A percentile compares a stretch with the other conserved stretches of the same genome.
phyloP scores from a whole-genome alignment of 2,888 invertebrate genomes.

The Philereme transversata region DNA sequence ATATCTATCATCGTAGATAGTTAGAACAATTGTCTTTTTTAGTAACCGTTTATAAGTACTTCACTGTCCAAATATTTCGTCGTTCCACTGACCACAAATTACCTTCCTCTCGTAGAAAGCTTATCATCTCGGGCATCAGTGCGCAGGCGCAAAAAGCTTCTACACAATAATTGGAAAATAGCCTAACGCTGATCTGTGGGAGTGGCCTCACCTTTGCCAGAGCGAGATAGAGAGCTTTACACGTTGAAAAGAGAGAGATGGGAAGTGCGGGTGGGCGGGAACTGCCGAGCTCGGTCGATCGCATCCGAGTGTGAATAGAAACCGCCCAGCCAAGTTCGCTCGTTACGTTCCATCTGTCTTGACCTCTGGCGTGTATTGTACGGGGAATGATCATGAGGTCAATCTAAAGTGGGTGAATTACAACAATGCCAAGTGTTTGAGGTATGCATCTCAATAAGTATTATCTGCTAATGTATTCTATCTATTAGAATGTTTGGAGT shows the following conservation, averaged over 20 bases:
- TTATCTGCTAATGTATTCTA: conserved; percentile 49
- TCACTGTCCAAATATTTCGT: conserved; percentile 40
- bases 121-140: conserved; percentile 68
- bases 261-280: conserved; percentile 65
- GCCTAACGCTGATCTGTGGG: conserved; percentile 67
- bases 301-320: conserved; percentile 65
- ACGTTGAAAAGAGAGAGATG: conserved; percentile 51
- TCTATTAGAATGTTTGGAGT: conserved; percentile 44
- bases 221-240: conserved; percentile 55
- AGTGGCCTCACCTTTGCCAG: conserved; percentile 56
- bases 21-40: conserved; percentile 1
- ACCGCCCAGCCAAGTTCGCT: conserved; percentile 72
- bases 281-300: conserved; percentile 65
- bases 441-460: conserved; percentile 55
- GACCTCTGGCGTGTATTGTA: conserved; percentile 52
- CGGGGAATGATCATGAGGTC: conserved; percentile 42
- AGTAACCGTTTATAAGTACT: conserved; percentile 3
- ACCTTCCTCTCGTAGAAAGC: conserved; percentile 68
- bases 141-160: conserved; percentile 72
- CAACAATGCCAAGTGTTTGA: conserved; percentile 62
- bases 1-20: background rate
- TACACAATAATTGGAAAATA: conserved; percentile 79
- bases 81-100: conserved; percentile 53
- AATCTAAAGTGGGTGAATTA: conserved; percentile 42
- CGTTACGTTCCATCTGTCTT: conserved; percentile 49